Base-by-base conservation (phyloP, 2,113 vertebrate genomes). In the Carassius auratus region DNA sequence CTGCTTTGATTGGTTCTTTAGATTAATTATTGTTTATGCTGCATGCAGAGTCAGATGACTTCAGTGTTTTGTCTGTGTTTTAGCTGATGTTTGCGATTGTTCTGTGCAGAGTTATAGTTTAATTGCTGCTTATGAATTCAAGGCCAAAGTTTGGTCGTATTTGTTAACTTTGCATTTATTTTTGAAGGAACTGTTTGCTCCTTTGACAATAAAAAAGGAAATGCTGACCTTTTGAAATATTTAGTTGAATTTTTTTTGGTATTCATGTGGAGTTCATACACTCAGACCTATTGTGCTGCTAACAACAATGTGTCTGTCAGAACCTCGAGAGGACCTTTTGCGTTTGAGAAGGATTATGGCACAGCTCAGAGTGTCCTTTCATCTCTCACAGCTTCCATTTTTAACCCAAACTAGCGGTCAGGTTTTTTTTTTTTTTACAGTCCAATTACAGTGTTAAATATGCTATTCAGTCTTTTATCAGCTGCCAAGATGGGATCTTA, bases 11-110 rank as follows among this genome's bases (percentile, higher is more conserved):
- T n/a, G 76, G 73, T 33, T 52, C 33, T 84, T 86, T 50, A 78
- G 84, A 89, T 94, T 89, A 92, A 84, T 88, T 90, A 91, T 88
- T 87, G 62, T 87, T 91, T 48, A 74, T 48, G 23, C 38, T 36
- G 50, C 33, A 33, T 81, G 15, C 17, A 8, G 8, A 84, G 81
- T 88, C 87, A 55, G 17, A 33, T 69, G 87, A 78, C 57, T 14
- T 76, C 10, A 21, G 23, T 66, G 75, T 57, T 71, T 69, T 83
- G 48, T 59, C 21, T 57, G 4, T 42, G 30, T 38, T 48, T 30
- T 15, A 42, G 42, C 50, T 73, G 38, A 55, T 64, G 64, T 59
- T 68, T 21, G 21, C 10, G 30, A 17, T 64, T 62, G 19, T 64
- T 80, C 38, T n/a, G 13, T 61, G 57, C 19, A 30, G 78, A 66